Conservation (phyloP, 2,888 invertebrate species). For the Alentia gelatinosa region DNA sequence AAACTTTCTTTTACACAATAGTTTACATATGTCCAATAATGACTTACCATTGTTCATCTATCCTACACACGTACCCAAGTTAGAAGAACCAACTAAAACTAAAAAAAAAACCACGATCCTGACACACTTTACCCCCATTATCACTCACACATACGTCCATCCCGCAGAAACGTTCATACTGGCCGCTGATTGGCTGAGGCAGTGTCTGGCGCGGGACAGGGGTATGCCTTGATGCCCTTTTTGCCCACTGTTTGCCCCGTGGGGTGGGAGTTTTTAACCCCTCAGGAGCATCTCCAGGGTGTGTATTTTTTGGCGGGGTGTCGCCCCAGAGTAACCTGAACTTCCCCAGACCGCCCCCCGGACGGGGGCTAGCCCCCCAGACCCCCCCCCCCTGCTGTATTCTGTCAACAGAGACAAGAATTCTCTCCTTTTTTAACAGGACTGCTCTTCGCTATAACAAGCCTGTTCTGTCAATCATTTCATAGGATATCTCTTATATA, state of each 20-base stretch:
- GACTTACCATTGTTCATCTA: too few species aligned
- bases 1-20: too few species aligned
- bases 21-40: too few species aligned
- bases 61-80: too few species aligned
- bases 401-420: not conserved
- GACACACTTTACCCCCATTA: conserved; percentile 14
- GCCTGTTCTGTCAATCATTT: too few species aligned
- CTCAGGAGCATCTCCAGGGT: not conserved
- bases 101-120: too few species aligned
- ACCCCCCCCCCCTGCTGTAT: not conserved
- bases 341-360: not conserved
- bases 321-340: not conserved
- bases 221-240: not conserved
- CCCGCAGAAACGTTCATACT: not conserved
- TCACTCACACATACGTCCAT: not conserved
- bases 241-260: not conserved
- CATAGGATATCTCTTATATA: too few species aligned
- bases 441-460: too few species aligned
- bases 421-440: too few species aligned
- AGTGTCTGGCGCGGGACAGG: not conserved
- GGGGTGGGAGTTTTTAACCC: not conserved
- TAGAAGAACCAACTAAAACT: too few species aligned
- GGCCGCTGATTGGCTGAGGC: not conserved
- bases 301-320: not conserved
- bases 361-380: not conserved